phyloP scores from a whole-genome alignment of 2,113 vertebrate species.

The Poecile atricapillus region DNA sequence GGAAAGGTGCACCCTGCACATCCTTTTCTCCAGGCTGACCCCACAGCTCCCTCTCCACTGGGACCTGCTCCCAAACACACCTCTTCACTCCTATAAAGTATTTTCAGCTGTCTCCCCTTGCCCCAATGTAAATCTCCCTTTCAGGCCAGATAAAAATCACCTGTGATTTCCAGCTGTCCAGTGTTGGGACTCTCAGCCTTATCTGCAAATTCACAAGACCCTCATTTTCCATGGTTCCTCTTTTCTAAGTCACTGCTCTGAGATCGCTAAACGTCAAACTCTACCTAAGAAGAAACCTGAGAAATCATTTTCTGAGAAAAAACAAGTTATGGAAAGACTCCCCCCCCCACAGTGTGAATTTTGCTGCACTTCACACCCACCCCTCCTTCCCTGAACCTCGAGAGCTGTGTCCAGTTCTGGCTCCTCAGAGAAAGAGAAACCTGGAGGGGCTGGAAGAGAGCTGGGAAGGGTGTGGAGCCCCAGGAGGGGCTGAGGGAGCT shows the following conservation, averaged over 20 bases:
- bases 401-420: neutral
- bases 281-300: neutral
- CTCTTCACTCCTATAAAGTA: too few species aligned
- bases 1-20: too few species aligned
- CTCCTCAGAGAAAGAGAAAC: neutral
- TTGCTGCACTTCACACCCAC: neutral
- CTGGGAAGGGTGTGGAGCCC: neutral
- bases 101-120: neutral
- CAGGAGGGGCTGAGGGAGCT: neutral
- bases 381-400: neutral
- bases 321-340: neutral
- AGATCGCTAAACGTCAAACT: neutral
- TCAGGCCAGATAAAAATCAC: neutral
- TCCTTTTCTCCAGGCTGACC: neutral
- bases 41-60: too few species aligned
- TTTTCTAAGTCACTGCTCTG: neutral
- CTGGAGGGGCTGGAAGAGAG: neutral
- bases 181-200: neutral
- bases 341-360: rapidly evolving
- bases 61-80: neutral
- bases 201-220: neutral
- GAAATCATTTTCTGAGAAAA: neutral
- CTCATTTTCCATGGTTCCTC: neutral
- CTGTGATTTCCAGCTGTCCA: neutral
- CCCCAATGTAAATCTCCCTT: neutral